Conservation (phyloP, 2,888 invertebrate species). For the Synergus laeviventris region DNA sequence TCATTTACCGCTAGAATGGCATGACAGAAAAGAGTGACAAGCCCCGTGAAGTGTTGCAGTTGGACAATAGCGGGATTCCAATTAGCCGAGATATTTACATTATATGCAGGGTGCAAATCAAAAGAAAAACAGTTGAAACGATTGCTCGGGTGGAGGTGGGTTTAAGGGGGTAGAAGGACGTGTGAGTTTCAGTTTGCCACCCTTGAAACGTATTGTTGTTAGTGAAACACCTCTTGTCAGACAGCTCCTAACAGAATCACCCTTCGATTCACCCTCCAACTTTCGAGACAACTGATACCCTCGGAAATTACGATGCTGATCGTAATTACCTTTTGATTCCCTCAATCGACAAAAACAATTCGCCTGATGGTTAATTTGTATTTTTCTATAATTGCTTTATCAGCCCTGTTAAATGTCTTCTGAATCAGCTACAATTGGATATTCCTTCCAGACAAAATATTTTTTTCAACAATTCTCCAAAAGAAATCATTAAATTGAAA, state of each 20-base stretch:
- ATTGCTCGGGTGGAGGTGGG: slow-evolving; percentile 39
- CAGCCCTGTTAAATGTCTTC: not conserved
- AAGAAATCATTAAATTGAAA: too few species aligned
- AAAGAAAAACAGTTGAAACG: slow-evolving; percentile 57
- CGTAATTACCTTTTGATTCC: slow-evolving; percentile 38
- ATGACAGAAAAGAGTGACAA: slow-evolving; percentile 55
- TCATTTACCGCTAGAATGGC: slow-evolving; percentile 30
- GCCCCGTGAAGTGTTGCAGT: slow-evolving; percentile 62
- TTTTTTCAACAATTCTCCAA: too few species aligned
- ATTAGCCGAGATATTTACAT: slow-evolving; percentile 75
- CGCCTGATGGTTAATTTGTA: not conserved
- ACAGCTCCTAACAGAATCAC: slow-evolving; percentile 31
- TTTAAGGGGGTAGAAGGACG: not conserved
- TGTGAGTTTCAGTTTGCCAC: slow-evolving; percentile 33
- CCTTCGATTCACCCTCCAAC: slow-evolving; percentile 22
- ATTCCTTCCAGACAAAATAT: too few species aligned
- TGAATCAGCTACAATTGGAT: not conserved
- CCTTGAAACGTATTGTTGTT: slow-evolving; percentile 21
- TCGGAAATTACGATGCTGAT: slow-evolving; percentile 40
- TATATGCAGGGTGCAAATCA: slow-evolving; percentile 66
- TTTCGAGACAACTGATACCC: slow-evolving; percentile 32
- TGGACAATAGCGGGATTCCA: slow-evolving; percentile 70
- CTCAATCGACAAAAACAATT: slow-evolving; percentile 16
- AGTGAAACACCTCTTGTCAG: slow-evolving; percentile 28
- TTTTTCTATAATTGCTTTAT: not conserved